Conservation (phyloP, 2,888 invertebrate species). For the Aricia artaxerxes region DNA sequence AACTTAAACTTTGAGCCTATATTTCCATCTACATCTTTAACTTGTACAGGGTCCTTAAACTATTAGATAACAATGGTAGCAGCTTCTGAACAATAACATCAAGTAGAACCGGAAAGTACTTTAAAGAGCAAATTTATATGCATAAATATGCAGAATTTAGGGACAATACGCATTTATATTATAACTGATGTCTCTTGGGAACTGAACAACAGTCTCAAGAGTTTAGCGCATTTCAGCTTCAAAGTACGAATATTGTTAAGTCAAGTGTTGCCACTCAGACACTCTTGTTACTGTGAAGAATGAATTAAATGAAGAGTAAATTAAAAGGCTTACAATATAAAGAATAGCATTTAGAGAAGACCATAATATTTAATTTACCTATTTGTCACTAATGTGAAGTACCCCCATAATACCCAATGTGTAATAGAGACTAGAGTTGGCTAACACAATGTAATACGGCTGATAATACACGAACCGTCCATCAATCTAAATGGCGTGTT, state of each 20-base stretch:
- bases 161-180: background rate
- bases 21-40: too few relatives aligned
- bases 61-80: background rate
- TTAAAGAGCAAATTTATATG: background rate
- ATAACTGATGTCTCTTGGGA: background rate
- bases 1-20: too few relatives aligned
- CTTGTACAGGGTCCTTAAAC: background rate
- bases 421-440: too few relatives aligned
- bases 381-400: too few relatives aligned
- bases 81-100: background rate
- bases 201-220: slow-evolving; percentile 9
- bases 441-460: too few relatives aligned
- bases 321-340: background rate
- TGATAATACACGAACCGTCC: too few relatives aligned
- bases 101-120: background rate
- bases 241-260: slow-evolving; percentile 9
- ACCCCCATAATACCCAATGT: too few relatives aligned
- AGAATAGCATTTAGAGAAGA: background rate
- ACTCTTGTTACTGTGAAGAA: background rate
- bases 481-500: too few relatives aligned
- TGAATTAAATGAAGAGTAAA: background rate
- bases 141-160: background rate
- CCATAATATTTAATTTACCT: background rate
- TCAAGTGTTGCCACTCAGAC: slow-evolving; percentile 15
- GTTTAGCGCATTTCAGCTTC: background rate